Percentiles rank a stretch among this genome's conserved stretches.
phyloP scores from a whole-genome alignment of 2,888 invertebrate genomes.

The Latrodectus hesperus region DNA sequence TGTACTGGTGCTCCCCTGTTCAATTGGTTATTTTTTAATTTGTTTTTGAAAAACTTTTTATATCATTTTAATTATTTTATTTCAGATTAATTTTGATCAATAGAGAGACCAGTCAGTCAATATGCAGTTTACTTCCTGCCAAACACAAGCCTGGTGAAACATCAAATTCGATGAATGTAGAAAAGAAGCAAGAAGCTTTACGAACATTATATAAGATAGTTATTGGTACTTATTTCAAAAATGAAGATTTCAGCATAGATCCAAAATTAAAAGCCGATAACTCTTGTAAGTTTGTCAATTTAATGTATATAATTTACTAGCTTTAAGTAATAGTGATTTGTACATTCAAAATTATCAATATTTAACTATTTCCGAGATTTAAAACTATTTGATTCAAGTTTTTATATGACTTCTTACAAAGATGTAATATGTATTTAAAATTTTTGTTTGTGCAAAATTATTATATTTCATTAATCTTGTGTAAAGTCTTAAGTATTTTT shows the following conservation, averaged over 20 bases:
- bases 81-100: slow-evolving; percentile 82
- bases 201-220: slow-evolving; percentile 60
- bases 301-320: not conserved
- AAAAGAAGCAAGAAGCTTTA: slow-evolving; percentile 54
- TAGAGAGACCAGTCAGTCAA: slow-evolving; percentile 75
- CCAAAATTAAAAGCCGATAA: slow-evolving; percentile 37
- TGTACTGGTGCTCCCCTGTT: no score
- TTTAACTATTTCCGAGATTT: no score
- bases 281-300: slow-evolving; percentile 24
- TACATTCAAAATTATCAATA: no score
- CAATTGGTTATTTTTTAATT: no score
- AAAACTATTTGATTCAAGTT: no score
- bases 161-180: slow-evolving; percentile 15
- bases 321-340: no score
- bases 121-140: slow-evolving; percentile 74
- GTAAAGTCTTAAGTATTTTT: no score
- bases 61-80: slow-evolving; percentile 35
- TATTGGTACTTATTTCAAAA: slow-evolving; percentile 59
- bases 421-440: no score
- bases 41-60: not conserved
- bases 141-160: slow-evolving; percentile 81
- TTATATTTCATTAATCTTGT: no score
- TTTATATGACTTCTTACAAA: no score
- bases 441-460: no score
- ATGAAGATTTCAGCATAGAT: slow-evolving; percentile 24